phyloP scores from a whole-genome alignment of 2,797 vertebrate species.

The Rallus crepitans region DNA sequence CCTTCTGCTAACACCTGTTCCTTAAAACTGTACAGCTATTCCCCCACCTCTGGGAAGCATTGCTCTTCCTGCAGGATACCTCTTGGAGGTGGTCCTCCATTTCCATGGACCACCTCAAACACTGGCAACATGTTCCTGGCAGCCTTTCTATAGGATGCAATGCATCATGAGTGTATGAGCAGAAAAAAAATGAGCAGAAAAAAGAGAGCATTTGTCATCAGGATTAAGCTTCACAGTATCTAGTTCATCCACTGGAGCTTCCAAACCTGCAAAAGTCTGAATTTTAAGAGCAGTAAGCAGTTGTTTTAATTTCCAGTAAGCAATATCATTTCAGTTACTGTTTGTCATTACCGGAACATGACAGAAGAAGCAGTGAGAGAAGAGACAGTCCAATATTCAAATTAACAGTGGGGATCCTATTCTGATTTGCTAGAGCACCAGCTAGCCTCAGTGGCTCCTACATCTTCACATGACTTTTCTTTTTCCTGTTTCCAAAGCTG shows the following conservation, averaged over 20 bases:
- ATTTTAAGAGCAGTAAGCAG: constrained; percentile 1
- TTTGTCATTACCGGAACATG: not conserved
- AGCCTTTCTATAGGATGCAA: not conserved
- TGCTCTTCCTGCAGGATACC: not conserved
- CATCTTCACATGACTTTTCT: not conserved
- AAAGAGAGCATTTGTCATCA: not conserved
- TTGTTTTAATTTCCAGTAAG: constrained; percentile 36
- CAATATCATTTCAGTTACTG: not conserved
- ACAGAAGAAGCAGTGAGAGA: not conserved
- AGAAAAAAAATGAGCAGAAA: not conserved
- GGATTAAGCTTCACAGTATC: constrained; percentile 19
- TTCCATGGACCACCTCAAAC: not conserved
- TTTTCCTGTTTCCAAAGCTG: not conserved
- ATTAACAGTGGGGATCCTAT: not conserved
- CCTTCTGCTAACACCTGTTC: not conserved
- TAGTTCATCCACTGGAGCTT: not conserved
- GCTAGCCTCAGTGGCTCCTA: not conserved
- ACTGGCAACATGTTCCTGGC: not conserved
- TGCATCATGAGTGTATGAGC: not conserved
- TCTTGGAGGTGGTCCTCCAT: not conserved
- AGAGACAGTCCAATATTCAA: not conserved
- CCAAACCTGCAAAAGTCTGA: not conserved
- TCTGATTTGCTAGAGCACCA: not conserved
- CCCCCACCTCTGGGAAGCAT: not conserved
- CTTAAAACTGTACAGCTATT: not conserved